A percentile compares a stretch with the other conserved stretches of the same genome.
Conservation (phyloP, 2,113 vertebrate species). For the Phoxinus phoxinus region DNA sequence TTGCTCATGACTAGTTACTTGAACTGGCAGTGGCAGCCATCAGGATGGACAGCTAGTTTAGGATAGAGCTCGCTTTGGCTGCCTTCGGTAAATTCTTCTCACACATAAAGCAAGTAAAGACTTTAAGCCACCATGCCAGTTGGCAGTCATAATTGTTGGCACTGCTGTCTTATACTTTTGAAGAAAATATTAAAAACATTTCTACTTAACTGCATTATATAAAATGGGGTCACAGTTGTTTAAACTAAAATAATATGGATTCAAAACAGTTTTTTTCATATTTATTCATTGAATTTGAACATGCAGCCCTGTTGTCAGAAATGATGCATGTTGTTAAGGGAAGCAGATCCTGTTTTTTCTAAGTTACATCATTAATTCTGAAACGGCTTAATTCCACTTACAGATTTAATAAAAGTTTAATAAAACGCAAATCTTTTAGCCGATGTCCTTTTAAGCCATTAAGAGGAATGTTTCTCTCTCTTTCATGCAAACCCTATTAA, state of each 20-base stretch:
- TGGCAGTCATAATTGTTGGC: not conserved
- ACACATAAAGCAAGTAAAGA: not conserved
- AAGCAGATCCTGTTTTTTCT: slow-evolving; percentile 5
- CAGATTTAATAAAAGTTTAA: not conserved
- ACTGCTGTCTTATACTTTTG: not conserved
- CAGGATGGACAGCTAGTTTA: not conserved
- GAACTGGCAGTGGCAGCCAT: not conserved
- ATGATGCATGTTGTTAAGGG: not conserved
- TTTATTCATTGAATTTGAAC: not conserved
- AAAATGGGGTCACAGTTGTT: not conserved
- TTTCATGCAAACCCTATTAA: slow-evolving; percentile 28
- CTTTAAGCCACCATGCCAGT: not conserved
- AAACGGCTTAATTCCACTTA: not conserved
- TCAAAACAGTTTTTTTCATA: not conserved
- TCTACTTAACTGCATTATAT: not conserved
- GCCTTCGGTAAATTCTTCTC: not conserved
- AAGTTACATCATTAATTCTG: not conserved
- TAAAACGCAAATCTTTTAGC: slow-evolving; percentile 11
- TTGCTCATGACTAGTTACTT: not conserved
- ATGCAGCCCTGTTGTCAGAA: not conserved
- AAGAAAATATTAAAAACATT: not conserved
- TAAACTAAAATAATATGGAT: not conserved
- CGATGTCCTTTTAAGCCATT: not conserved
- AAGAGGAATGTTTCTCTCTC: slow-evolving; percentile 14
- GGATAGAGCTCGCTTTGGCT: not conserved